Evolutionary conservation across 2,113 vertebrate genomes (phyloP).

Genomic region (Trichechus manatus): DNA sequence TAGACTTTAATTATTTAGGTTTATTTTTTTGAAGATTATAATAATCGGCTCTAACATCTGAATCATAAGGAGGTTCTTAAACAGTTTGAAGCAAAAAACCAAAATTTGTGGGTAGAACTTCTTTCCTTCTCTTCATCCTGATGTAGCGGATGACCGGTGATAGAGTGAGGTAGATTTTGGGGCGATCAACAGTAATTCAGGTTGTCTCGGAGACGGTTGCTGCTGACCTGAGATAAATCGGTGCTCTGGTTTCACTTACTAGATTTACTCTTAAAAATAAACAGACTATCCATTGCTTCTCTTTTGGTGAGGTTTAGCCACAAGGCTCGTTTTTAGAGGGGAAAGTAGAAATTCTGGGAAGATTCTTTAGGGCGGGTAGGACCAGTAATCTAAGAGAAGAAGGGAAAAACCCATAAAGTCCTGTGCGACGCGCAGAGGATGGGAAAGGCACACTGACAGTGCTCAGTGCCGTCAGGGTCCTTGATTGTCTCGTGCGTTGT

Average conservation of each 20-base stretch:
- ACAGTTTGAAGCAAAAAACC: constrained; percentile 26
- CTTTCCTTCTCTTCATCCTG: neutral
- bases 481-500: neutral
- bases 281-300: neutral
- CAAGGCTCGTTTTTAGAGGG: neutral
- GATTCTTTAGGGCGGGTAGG: neutral
- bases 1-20: constrained; percentile 24
- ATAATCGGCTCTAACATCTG: neutral
- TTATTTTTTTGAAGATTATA: neutral
- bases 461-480: neutral
- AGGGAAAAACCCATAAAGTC: neutral
- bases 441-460: neutral
- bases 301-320: neutral
- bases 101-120: neutral
- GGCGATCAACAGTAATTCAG: neutral
- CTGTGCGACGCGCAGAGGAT: neutral
- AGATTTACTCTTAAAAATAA: neutral
- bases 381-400: neutral
- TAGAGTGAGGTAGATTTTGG: neutral
- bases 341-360: neutral
- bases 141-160: neutral
- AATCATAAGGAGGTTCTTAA: constrained; percentile 5
- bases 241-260: neutral
- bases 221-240: neutral
- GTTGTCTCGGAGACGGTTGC: neutral